Evolutionary conservation across 2,888 invertebrate species (phyloP).

Genomic region (Sympetrum striolatum): DNA sequence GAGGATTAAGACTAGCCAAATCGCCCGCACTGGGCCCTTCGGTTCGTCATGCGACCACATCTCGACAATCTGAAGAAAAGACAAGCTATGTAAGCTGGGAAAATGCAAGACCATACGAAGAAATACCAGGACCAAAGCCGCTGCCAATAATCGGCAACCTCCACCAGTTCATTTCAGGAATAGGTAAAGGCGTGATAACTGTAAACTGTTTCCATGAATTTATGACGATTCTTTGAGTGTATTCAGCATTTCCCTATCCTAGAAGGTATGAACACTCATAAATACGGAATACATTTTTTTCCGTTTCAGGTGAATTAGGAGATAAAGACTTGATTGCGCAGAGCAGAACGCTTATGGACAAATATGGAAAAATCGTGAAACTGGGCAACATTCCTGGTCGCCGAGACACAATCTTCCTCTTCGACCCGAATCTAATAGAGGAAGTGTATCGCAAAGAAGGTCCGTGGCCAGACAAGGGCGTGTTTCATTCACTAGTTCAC

Average conservation of each 20-base stretch:
- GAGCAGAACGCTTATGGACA: neutral
- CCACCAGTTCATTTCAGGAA: neutral
- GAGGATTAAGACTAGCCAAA: neutral
- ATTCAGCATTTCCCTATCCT: no score
- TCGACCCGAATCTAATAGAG: slow-evolving; percentile 58
- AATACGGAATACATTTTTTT: neutral
- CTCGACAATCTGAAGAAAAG: no score
- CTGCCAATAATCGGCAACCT: neutral
- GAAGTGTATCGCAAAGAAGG: slow-evolving; percentile 58
- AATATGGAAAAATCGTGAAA: slow-evolving; percentile 43
- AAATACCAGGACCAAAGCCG: slow-evolving; percentile 22
- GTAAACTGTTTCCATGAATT: no score
- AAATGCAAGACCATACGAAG: neutral
- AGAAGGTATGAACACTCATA: neutral
- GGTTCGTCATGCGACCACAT: neutral
- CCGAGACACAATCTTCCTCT: slow-evolving; percentile 53
- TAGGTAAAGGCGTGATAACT: neutral
- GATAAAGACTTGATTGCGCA: neutral
- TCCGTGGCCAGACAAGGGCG: slow-evolving; percentile 58
- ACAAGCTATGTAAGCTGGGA: neutral
- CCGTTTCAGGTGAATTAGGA: neutral
- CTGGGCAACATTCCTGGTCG: neutral
- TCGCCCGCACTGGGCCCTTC: neutral
- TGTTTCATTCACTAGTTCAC: slow-evolving; percentile 58
- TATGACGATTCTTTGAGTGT: no score